Evolutionary conservation across 2,113 vertebrate species (phyloP), one percentile per base, ranked within the genome.

Genomic region (Tragelaphus imberbis): DNA sequence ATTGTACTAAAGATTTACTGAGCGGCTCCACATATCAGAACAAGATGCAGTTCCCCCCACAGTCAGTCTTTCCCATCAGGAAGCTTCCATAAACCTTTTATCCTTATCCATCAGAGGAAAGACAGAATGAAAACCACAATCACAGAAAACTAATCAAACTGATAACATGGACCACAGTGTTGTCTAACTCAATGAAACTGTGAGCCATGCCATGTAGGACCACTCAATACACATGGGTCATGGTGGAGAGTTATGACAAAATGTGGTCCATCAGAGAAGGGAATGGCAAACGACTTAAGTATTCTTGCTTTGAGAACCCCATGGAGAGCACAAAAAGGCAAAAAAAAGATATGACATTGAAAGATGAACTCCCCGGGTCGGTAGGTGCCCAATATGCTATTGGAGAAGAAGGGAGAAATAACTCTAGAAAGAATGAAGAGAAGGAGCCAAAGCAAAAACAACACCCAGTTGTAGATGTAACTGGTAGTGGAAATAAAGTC

Each of bases 21-120:
- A 71, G n/a, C 19, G 68, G 68, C 21, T n/a, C 19, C 19, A 12
- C 68, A 40, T 71, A 6, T 71, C 10, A 40, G 68, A 71, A 40
- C 10, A 71, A 71, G 68, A 71, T 0, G 5, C 68, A 36, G 2
- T 36, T 36, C 4, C 65, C 17, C n/a, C 15, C n/a, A 11, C 65
- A 21, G 9, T 71, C 68, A 71, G 68, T 36, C n/a, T 71, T 9
- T 36, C n/a, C 9, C n/a, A 71, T 21, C 17, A 71, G 9, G n/a
- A 71, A 71, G 17, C 65, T 21, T 71, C 68, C 68, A 71, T 71
- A 71, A 23, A 23, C 2, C 0, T 71, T n/a, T 71, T 40, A 71
- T 71, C 19, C n/a, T 71, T 36, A 23, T 12, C n/a, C 10, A 0
- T 71, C 17, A 71, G 65, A 71, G n/a, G n/a, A 19, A 71, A 71